Base-by-base conservation (phyloP, 2,888 invertebrate genomes). In the Lacanobia oleracea region DNA sequence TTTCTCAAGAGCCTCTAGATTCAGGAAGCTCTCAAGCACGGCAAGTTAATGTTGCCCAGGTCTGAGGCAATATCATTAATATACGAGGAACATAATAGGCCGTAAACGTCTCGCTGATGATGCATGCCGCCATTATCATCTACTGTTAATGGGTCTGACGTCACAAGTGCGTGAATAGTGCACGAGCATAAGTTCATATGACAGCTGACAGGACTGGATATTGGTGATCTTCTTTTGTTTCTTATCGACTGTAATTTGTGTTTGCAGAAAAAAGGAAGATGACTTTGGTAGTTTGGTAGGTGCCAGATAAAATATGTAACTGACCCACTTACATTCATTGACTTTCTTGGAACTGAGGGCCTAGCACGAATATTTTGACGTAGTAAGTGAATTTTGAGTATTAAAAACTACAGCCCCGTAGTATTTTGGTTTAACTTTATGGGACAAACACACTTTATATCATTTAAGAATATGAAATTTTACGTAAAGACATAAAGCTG, bases 101-200 rank as follows among this genome's bases (percentile, higher is more conserved):
- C 33, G 57, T 76, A 56, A 75, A 60, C 37, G 67, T 79, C 71
- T 40, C 1, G 48, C 51, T 43, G 45, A 48, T 76, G 81, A 81
- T 65, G 43, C 53, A 81, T 81, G 48, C 21, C 37, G 21, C 50
- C 27, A 59, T 63, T 64, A 75, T 33, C 56, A n/a, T 56, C 14
- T 12, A 62, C 56, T 64, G 33, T 40, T 54, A 54, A 59, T 50
- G 45, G 23, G 21, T 43, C 2, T 43, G 27, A 48, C n/a, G 33
- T 54, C 57, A 37, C 27, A 0, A 10, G 14, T 2, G 27, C 18
- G 40, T 27, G 48, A 40, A 65, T 75, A 64, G 27, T 74, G 21
- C 48, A 18, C 64, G 10, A 21, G 10, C 18, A 12, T 63, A 33
- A 8, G 37, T 54, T 37, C 16, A 2, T n/a, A n/a, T 62, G 72